Evolutionary conservation across 2,797 vertebrate species (phyloP), one percentile per base, ranked within the genome.

Genomic region (Phrynocephalus vlangalii): DNA sequence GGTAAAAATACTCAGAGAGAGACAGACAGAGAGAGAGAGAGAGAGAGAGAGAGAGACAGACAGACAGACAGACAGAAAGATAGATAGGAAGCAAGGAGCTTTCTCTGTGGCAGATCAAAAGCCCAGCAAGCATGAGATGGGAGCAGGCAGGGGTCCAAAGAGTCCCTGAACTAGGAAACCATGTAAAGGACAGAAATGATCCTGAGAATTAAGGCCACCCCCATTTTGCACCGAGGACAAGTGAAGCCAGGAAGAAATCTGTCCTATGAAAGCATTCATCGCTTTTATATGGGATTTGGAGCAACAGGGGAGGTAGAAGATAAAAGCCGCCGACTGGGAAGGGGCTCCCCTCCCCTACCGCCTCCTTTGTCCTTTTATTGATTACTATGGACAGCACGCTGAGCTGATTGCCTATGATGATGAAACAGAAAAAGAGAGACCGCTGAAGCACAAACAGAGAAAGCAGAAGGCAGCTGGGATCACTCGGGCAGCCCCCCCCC

Each of bases 121-220:
- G 66, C 76, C 1, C 56, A 0, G 2, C 16, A n/a, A 22, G n/a
- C n/a, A 9, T 26, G 4, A 13, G 26, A 24, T 2, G 22, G 1
- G 8, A 28, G 18, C 60, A 44, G 13, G 16, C 28, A 5, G 5
- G 15, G 22, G 33, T 16, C 6, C 38, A 11, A 30, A 80, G 10
- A 60, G 16, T 6, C 13, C 48, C 67, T 38, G 33, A 1, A 33
- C 44, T 15, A 10, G 22, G 3, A 48, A 80, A 15, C 24, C 52
- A 75, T 75, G 56, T 16, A 66, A 56, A 66, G 68, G 52, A 50
- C 33, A 28, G n/a, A 33, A 68, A 15, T 13, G 68, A 24, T 72
- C 52, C 15, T 33, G 66, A 38, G 78, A 28, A 44, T 33, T 5
- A 33, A 28, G 6, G 18, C 52, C 44, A 8, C 66, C n/a, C 22